A percentile compares a stretch with the other conserved stretches of the same genome.
Evolutionary conservation across 2,888 invertebrate species (phyloP).

Genomic region (Apeira syringaria): DNA sequence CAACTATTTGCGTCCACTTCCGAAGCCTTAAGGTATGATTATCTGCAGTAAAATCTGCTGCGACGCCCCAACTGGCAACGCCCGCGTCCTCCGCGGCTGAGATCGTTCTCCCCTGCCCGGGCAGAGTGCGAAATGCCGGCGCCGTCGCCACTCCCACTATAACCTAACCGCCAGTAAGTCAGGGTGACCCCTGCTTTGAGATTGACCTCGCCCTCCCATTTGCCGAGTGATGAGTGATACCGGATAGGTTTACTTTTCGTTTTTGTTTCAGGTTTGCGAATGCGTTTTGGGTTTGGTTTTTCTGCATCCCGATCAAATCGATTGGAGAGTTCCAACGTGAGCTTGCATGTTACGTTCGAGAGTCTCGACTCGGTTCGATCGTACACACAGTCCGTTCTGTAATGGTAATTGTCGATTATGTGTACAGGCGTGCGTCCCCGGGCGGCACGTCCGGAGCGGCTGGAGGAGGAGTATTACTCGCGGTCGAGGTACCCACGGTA

Average conservation of each 20-base stretch:
- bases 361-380: slow-evolving; percentile 1
- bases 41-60: slow-evolving; percentile 29
- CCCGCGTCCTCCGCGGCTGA: slow-evolving; percentile 56
- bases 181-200: slow-evolving; percentile 42
- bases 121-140: slow-evolving; percentile 65
- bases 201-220: slow-evolving; percentile 32
- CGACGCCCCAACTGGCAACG: slow-evolving; percentile 30
- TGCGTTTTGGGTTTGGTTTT: slow-evolving; percentile 32
- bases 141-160: slow-evolving; percentile 55
- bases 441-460: slow-evolving; percentile 78
- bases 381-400: neutral
- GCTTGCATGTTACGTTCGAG: slow-evolving; percentile 11
- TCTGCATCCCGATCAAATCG: slow-evolving; percentile 19
- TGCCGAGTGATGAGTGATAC: slow-evolving; percentile 31
- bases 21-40: slow-evolving; percentile 22
- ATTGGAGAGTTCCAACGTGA: slow-evolving; percentile 4
- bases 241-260: slow-evolving; percentile 4
- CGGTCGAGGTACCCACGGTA: slow-evolving; percentile 58
- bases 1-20: neutral
- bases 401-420: neutral
- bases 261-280: slow-evolving; percentile 25
- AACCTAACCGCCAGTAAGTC: slow-evolving; percentile 65
- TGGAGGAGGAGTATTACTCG: slow-evolving; percentile 81
- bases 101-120: slow-evolving; percentile 71
- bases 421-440: slow-evolving; percentile 67